Evolutionary conservation across 2,113 vertebrate species (phyloP), one percentile per base, ranked within the genome.

Genomic region (Abramis brama): DNA sequence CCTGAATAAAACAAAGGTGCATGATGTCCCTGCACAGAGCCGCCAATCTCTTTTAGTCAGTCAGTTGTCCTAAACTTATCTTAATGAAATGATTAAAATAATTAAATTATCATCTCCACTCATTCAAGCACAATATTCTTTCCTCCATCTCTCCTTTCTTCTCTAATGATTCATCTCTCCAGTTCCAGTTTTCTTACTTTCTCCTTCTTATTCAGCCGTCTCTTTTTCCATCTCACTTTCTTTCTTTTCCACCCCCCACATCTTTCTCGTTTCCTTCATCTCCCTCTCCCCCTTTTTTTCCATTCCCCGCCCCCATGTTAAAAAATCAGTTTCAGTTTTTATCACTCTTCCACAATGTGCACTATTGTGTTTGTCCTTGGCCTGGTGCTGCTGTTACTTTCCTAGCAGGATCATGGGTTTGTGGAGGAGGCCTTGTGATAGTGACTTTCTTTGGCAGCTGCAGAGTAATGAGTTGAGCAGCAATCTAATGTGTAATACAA

Each of bases 391-490:
- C 36, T 52, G 78, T 80, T 74, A 60, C 50, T 59, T 86, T 82
- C 57, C 57, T 39, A 30, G 60, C 68, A 2, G 78, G 77, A 83
- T 85, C 60, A 55, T 74, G 59, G 13, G 45, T n/a, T 75, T 79
- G 79, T 64, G 76, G 62, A 77, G 57, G 68, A 47, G 39, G 33
- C 66, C 25, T 74, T 64, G 70, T 75, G 55, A 60, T 71, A 81
- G 57, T 11, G 60, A 76, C n/a, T 68, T 86, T 82, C 82, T 59
- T 3, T 13, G 21, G 25, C 85, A 62, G 57, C 81, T 73, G 57
- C 25, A 66, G 68, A 43, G 21, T 82, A 86, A 91, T 89, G 83
- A 83, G 71, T 82, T 71, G 43, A 23, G 43, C 7, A 9, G 27
- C 7, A 83, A 83, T 43, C 45, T 55, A 43, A 74, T 52, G 66